Conservation (phyloP, 1,140 invertebrate genomes). For the Scaptomyza montana region DNA sequence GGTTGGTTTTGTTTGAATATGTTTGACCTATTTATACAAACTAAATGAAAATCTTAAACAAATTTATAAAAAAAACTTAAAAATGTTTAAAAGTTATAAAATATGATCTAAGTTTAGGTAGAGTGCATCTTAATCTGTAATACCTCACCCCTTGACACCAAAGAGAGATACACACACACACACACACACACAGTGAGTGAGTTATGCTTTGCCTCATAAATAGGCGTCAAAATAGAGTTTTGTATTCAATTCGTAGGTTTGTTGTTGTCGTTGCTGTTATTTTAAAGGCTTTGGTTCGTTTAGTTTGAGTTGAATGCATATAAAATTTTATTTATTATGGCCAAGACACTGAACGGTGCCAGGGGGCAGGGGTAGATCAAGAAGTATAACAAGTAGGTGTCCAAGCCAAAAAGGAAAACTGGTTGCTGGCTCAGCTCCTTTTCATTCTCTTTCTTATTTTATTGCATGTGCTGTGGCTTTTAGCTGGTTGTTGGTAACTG, state of each 20-base stretch:
- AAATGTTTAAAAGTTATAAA: no score
- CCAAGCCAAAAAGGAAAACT: conserved; percentile 22
- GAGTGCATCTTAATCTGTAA: not conserved
- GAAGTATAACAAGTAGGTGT: conserved; percentile 45
- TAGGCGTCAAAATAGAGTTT: conserved; percentile 52
- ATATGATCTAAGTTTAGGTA: no score
- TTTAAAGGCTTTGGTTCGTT: not conserved
- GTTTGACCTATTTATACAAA: no score
- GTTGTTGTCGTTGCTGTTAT: not conserved
- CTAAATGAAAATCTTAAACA: no score
- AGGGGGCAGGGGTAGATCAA: not conserved
- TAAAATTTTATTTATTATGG: conserved; percentile 37
- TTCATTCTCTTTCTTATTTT: no score
- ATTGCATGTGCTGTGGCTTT: not conserved
- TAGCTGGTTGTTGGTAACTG: not conserved
- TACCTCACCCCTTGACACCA: not conserved
- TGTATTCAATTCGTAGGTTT: conserved; percentile 42
- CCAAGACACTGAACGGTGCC: not conserved
- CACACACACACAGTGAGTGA: not conserved
- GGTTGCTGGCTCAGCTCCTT: conserved; percentile 1
- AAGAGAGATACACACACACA: not conserved
- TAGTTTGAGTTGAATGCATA: conserved; percentile 14
- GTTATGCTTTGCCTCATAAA: conserved; percentile 12
- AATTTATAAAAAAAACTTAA: not conserved
- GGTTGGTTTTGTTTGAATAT: not conserved